phyloP scores from a whole-genome alignment of 2,888 invertebrate species.

The Cistogaster globosa region DNA sequence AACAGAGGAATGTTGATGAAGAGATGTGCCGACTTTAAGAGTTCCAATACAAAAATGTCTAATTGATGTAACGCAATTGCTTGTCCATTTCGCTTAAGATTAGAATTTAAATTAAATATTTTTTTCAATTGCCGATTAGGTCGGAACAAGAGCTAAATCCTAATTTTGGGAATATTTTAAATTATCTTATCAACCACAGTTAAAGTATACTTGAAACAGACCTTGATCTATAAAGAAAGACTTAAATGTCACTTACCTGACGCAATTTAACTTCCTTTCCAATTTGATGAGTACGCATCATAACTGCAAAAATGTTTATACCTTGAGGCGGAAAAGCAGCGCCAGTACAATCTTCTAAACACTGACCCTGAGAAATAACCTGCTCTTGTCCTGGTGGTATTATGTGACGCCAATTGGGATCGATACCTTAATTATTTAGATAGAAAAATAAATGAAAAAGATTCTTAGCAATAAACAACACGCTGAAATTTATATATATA shows the following conservation, averaged over 20 bases:
- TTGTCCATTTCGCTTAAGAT: not conserved
- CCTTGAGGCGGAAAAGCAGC: slow-evolving; percentile 85
- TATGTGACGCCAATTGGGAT: slow-evolving; percentile 87
- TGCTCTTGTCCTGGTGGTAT: slow-evolving; percentile 87
- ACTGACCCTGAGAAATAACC: slow-evolving; percentile 87
- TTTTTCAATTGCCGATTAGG: no score
- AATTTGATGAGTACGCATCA: slow-evolving; percentile 86
- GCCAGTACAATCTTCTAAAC: slow-evolving; percentile 83
- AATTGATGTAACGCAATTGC: not conserved
- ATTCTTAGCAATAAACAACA: slow-evolving; percentile 1
- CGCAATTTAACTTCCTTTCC: slow-evolving; percentile 85
- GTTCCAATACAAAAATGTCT: slow-evolving; percentile 10
- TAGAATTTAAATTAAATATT: not conserved
- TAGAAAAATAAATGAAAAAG: not conserved
- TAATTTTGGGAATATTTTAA: not conserved
- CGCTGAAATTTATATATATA: not conserved
- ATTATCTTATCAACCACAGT: not conserved
- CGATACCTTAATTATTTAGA: slow-evolving; percentile 83
- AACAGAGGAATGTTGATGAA: not conserved
- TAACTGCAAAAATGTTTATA: slow-evolving; percentile 86
- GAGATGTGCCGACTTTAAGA: not conserved
- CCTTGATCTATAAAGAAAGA: not conserved
- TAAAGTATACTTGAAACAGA: not conserved
- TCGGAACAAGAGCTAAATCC: no score
- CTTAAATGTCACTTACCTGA: slow-evolving; percentile 80